A percentile compares a stretch with the other conserved stretches of the same genome.
These are phyloP conservation scores for Hydractinia echinata DNA, from an alignment of 30 jellyfish, hydroid and myxozoan genomes.

Conservation along the genomic window DNA sequence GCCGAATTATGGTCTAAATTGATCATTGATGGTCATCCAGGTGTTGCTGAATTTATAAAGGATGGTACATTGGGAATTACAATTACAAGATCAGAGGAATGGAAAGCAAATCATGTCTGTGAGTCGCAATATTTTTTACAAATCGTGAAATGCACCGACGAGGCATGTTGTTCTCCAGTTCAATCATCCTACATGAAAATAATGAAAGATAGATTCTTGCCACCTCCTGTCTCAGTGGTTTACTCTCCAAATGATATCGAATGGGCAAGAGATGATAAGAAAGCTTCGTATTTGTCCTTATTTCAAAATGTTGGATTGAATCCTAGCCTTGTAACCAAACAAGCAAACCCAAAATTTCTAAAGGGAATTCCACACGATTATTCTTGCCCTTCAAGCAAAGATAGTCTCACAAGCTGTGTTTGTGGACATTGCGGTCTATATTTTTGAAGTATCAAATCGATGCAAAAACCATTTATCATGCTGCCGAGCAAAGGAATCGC, in stretches of 20 bases:
- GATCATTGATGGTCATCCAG: constrained; percentile 15
- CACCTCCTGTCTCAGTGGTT: constrained; percentile 61
- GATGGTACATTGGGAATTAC: not conserved
- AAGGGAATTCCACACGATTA: not conserved
- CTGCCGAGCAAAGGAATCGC: not conserved
- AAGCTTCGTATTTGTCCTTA: constrained; percentile 43
- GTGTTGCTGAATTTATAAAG: constrained; percentile 1
- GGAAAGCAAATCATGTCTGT: constrained; percentile 45
- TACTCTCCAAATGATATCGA: constrained; percentile 42
- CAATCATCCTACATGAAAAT: not conserved
- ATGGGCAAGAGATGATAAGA: constrained; percentile 46
- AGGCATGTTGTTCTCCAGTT: constrained; percentile 1
- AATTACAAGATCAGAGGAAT: constrained; percentile 36
- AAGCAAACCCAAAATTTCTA: not conserved
- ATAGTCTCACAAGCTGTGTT: not conserved
- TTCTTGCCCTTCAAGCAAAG: constrained; percentile 6
- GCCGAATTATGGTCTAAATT: not conserved
- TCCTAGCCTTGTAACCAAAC: not conserved
- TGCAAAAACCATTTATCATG: no score
- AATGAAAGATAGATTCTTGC: constrained; percentile 40
- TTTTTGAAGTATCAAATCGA: no score
- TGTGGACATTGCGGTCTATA: no score
- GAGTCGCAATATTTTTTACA: constrained; percentile 15
- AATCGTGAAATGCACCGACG: not conserved
- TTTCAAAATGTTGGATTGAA: constrained; percentile 39